Conservation (phyloP, 2,888 invertebrate species). For the Didymodactylos carnosus region DNA sequence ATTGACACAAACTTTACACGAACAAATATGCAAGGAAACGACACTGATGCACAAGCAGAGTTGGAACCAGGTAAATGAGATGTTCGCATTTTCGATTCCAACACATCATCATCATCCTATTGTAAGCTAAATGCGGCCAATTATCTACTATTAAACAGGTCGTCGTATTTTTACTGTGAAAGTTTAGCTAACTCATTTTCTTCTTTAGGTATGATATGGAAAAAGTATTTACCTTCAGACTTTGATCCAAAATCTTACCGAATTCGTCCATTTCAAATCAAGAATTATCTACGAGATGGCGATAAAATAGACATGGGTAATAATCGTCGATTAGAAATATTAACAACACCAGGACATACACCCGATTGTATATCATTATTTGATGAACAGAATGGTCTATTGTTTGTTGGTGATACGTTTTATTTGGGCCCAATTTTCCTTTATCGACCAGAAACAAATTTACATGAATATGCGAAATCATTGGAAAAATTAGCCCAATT, state of each 20-base stretch:
- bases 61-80: neutral
- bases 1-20: neutral
- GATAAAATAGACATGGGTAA: neutral
- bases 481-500: neutral
- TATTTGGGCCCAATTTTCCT: neutral
- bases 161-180: too few species aligned
- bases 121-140: too few species aligned
- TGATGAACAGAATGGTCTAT: neutral
- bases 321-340: neutral
- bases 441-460: neutral
- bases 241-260: neutral
- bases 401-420: neutral
- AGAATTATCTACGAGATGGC: neutral
- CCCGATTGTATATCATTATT: neutral
- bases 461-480: neutral
- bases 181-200: too few species aligned
- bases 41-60: neutral
- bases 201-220: neutral
- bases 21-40: neutral
- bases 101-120: too few species aligned
- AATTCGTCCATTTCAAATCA: neutral
- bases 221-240: neutral
- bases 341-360: neutral
- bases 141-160: too few species aligned
- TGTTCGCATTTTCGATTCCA: too few species aligned